Evolutionary conservation across 2,113 vertebrate species (phyloP).

Genomic region (Xiphophorus hellerii): DNA sequence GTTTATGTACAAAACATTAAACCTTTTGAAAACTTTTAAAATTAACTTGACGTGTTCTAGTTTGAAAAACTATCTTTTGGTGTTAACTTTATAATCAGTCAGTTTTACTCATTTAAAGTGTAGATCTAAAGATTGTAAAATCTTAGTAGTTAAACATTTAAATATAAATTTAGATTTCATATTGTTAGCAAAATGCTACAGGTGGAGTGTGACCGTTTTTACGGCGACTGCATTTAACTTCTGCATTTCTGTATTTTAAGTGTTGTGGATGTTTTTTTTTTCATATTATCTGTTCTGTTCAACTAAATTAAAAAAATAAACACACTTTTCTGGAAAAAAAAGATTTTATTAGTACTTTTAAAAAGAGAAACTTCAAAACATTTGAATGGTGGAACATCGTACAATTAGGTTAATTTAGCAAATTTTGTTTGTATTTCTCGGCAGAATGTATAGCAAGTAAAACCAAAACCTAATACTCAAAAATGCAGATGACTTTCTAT

Average conservation of each 20-base stretch:
- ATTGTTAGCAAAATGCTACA: slow-evolving; percentile 16
- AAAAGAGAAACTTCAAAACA: slow-evolving; percentile 52
- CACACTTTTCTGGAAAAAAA: slow-evolving; percentile 33
- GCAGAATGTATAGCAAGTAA: slow-evolving; percentile 13
- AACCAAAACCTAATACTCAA: neutral
- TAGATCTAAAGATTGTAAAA: neutral
- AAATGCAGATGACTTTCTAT: neutral
- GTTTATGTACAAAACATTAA: neutral
- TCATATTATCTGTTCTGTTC: slow-evolving; percentile 24
- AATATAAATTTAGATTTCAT: slow-evolving; percentile 21
- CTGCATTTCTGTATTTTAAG: slow-evolving; percentile 40
- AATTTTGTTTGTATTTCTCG: slow-evolving; percentile 7
- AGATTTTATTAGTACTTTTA: slow-evolving; percentile 49
- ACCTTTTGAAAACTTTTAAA: slow-evolving; percentile 17
- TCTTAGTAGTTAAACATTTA: neutral
- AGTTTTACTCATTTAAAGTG: slow-evolving; percentile 8
- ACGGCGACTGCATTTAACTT: slow-evolving; percentile 2
- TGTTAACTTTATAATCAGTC: neutral
- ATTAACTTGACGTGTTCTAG: slow-evolving; percentile 5
- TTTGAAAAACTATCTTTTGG: slow-evolving; percentile 3
- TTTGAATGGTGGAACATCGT: slow-evolving; percentile 30
- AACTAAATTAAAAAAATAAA: slow-evolving; percentile 41
- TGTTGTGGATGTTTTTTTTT: slow-evolving; percentile 33
- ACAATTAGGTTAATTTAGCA: slow-evolving; percentile 41
- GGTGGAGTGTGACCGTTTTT: slow-evolving; percentile 27